Evolutionary conservation across 2,797 vertebrate genomes (phyloP).

Genomic region (Clarias fuscus): DNA sequence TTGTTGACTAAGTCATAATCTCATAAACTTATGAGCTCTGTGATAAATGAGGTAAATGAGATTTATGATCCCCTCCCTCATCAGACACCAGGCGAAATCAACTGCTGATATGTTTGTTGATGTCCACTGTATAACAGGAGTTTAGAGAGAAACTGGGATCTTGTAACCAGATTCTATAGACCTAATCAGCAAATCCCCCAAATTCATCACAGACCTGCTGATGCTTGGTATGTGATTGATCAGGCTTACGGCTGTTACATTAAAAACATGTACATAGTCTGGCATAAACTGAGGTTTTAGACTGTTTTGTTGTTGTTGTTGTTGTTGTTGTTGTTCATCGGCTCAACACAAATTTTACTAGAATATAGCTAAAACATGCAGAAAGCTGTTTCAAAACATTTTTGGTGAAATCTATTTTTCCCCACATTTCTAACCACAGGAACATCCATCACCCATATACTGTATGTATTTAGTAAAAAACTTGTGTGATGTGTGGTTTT

Average conservation of each 20-base stretch:
- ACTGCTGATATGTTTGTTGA: not conserved
- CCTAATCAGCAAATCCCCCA: not conserved
- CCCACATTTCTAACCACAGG: not conserved
- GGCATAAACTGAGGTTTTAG: not conserved
- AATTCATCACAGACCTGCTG: not conserved
- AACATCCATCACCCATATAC: not conserved
- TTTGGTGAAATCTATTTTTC: not conserved
- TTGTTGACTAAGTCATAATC: not conserved
- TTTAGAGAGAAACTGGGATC: not conserved
- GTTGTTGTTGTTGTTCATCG: not conserved
- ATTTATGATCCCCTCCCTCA: not conserved
- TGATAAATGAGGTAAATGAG: not conserved
- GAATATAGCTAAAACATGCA: not conserved
- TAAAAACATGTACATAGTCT: not conserved
- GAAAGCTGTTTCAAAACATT: not conserved
- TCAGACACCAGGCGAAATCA: not conserved
- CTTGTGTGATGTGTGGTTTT: not conserved
- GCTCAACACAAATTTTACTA: not conserved
- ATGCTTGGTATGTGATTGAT: not conserved
- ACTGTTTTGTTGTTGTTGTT: not conserved
- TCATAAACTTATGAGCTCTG: not conserved
- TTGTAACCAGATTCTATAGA: not conserved
- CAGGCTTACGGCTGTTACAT: not conserved
- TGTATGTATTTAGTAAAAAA: not conserved
- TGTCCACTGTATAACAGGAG: not conserved